phyloP scores from a whole-genome alignment of 2,113 vertebrate species.

The Hemiscyllium ocellatum region DNA sequence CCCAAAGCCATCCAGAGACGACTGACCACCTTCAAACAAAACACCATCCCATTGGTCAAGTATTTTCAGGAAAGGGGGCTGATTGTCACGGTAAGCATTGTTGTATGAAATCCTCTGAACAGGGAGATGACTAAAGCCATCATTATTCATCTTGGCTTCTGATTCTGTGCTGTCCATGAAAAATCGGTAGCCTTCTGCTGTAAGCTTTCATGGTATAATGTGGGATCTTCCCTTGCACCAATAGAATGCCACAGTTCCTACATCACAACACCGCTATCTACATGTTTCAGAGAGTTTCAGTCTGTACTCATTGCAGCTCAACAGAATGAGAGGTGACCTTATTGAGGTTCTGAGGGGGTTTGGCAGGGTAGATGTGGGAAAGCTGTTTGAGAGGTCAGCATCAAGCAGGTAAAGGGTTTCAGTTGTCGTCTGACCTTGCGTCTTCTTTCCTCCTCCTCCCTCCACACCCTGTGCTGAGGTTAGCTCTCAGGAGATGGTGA shows the following conservation, averaged over 20 bases:
- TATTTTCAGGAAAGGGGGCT: conserved; percentile 95
- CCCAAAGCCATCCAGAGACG: conserved; percentile 88
- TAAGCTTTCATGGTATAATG: neutral
- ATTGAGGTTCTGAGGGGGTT: no score
- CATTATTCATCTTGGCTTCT: neutral
- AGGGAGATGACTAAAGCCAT: neutral
- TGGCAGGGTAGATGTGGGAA: no score
- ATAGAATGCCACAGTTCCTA: no score
- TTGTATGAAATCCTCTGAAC: neutral
- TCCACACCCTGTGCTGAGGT: no score
- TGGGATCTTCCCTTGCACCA: no score
- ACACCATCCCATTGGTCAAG: conserved; percentile 82
- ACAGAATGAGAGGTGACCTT: no score
- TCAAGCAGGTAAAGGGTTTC: no score
- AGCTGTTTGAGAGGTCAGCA: no score
- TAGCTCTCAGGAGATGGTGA: no score
- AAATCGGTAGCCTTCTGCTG: neutral
- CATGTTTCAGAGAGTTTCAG: no score
- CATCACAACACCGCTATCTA: no score
- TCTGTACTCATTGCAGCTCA: no score
- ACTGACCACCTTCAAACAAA: conserved; percentile 93
- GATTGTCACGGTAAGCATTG: conserved; percentile 79
- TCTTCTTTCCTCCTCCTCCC: neutral
- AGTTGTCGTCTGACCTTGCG: neutral
- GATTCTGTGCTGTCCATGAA: neutral